These are phyloP conservation scores for Amphibalanus amphitrite DNA, from an alignment of 1,140 invertebrate species.

Conservation along the genomic window DNA sequence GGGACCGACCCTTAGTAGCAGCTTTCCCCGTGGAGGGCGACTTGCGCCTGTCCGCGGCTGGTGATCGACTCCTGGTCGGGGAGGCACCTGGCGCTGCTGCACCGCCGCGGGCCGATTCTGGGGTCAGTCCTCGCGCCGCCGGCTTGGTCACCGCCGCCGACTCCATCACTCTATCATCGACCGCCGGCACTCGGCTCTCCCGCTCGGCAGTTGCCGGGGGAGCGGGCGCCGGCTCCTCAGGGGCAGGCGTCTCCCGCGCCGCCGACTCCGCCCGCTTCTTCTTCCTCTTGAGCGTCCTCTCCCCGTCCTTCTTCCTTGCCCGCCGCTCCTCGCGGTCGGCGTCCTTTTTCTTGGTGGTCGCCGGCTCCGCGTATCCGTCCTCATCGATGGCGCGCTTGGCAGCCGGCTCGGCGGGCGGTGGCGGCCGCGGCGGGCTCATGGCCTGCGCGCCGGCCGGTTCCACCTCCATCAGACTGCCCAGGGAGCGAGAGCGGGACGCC, in stretches of 20 bases:
- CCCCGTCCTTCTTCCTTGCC: neutral
- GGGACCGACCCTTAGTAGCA: too few relatives aligned
- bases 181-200: neutral
- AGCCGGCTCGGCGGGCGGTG: neutral
- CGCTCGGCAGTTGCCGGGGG: too few relatives aligned
- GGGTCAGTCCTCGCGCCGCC: too few relatives aligned
- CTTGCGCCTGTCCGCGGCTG: neutral
- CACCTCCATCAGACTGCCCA: neutral
- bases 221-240: too few relatives aligned
- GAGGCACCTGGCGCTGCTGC: too few relatives aligned
- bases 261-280: neutral
- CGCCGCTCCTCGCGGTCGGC: neutral
- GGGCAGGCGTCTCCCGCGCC: neutral
- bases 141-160: too few relatives aligned
- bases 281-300: neutral
- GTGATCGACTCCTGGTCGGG: neutral
- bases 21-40: too few relatives aligned
- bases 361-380: neutral
- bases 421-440: slow-evolving; percentile 1
- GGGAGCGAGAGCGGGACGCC: neutral
- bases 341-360: neutral
- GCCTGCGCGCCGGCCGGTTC: neutral
- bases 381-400: neutral
- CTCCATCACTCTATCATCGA: too few relatives aligned
- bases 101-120: too few relatives aligned